Base-by-base conservation (phyloP, 2,888 invertebrate genomes). In the Micoletzkya japonica region DNA sequence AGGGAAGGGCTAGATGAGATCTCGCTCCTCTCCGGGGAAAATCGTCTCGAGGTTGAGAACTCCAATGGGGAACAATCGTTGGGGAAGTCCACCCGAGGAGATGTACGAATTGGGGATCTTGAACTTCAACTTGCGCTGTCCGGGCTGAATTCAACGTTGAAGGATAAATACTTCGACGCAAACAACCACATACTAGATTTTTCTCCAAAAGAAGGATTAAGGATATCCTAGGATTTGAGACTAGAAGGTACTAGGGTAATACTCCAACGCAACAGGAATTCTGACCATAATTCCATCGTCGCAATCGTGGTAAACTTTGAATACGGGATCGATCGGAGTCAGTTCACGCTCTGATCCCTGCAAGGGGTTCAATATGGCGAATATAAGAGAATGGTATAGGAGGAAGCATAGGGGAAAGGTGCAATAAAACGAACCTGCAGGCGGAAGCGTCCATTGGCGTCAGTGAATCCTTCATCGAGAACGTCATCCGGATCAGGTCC, bases 1-100 rank as follows among this genome's bases (percentile, higher is more conserved):
- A n/a, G n/a, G n/a, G n/a, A 32, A 26, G 17, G 50, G 54, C 73
- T 73, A 77, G 56, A 77, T 56, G 44, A 83, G 73, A 71, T 83
- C 82, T 26, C 83, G 73, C 66, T 83, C 81, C 63, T 83, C 83
- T 44, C 76, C 74, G 49, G 80, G 79, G 77, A 83, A 82, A 54
- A 80, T 78, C 26, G 83, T 82, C 70, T 83, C 83, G 57, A 83
- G 73, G 71, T 83, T 83, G 30, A 83, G 73, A 24, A 76, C 74
- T 66, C 81, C 81, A 30, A 81, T 76, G 44, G 78, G 77, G 70
- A 81, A 79, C 20, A 72, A 70, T 66, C 74, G 74, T 63, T 73
- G 71, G 30, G 79, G 74, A n/a, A 73, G 70, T 49, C 76, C 76
- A 24, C 78, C 79, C 28, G 76, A 60, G 20, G 75, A 72, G 73